Evolutionary conservation across 2,888 invertebrate genomes (phyloP).

Genomic region (Pseudococcus longispinus): DNA sequence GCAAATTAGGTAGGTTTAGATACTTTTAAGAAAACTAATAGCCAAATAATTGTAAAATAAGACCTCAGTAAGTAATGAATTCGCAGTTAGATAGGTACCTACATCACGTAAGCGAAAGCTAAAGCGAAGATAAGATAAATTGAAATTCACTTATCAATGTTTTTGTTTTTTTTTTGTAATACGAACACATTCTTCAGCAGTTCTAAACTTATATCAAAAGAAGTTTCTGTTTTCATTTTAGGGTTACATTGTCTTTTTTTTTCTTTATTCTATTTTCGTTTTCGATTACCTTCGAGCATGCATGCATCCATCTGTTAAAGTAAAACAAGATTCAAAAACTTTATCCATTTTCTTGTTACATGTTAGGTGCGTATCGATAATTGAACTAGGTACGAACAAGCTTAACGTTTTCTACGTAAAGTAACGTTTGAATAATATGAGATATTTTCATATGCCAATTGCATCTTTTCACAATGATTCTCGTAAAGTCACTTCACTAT

Average conservation of each 20-base stretch:
- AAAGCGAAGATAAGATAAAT: not conserved
- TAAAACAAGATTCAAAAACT: conserved; percentile 16
- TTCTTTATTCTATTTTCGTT: conserved; percentile 1
- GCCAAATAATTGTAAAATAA: not conserved
- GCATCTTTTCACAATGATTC: not conserved
- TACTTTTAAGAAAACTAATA: not conserved
- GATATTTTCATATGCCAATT: not conserved
- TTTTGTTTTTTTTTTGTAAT: not conserved
- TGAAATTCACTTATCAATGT: not conserved
- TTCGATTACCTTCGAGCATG: conserved; percentile 7
- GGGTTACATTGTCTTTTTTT: conserved; percentile 4
- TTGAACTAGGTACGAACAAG: not conserved
- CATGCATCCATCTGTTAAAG: conserved; percentile 1
- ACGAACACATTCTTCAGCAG: not conserved
- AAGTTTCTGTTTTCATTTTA: conserved; percentile 4
- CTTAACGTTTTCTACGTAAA: not conserved
- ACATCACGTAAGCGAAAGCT: not conserved
- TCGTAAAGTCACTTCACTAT: not conserved
- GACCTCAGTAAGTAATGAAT: not conserved
- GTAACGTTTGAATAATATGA: not conserved
- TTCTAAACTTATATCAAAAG: conserved; percentile 5
- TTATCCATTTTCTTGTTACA: not conserved
- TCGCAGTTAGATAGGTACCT: not conserved
- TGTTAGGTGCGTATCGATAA: not conserved
- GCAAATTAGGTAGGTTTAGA: too few species aligned